A percentile compares a stretch with the other conserved stretches of the same genome.
Evolutionary conservation across 2,888 invertebrate genomes (phyloP).

Genomic region (Ryuthela nishihirai): DNA sequence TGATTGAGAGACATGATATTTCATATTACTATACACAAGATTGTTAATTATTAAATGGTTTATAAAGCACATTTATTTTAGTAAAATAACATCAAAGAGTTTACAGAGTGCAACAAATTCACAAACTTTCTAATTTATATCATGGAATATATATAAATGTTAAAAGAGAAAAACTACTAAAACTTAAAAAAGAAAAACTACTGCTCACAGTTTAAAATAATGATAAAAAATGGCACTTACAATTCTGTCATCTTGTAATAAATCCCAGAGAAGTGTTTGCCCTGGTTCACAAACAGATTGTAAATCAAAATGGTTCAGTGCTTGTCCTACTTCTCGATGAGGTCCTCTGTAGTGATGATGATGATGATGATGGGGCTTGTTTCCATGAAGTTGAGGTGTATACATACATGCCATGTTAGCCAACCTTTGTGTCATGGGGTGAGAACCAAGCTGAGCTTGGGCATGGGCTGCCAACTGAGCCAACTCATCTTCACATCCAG

Average conservation of each 20-base stretch:
- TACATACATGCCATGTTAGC: slow-evolving; percentile 51
- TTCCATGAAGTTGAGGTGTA: slow-evolving; percentile 31
- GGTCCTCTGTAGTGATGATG: slow-evolving; percentile 33
- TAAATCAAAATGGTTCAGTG: slow-evolving; percentile 43
- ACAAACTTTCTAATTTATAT: too few species aligned
- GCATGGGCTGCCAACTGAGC: slow-evolving; percentile 44
- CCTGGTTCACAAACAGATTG: slow-evolving; percentile 85
- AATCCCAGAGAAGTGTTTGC: slow-evolving; percentile 88
- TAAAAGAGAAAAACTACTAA: too few species aligned
- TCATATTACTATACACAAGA: too few species aligned
- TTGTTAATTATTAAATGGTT: too few species aligned
- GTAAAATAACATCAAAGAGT: too few species aligned
- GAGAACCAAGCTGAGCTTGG: slow-evolving; percentile 49
- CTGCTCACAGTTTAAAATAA: too few species aligned
- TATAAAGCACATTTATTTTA: too few species aligned
- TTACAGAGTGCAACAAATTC: too few species aligned
- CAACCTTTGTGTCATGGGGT: slow-evolving; percentile 51
- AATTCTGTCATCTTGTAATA: slow-evolving; percentile 85
- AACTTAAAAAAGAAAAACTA: too few species aligned
- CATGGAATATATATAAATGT: too few species aligned
- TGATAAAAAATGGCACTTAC: too few species aligned
- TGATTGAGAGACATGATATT: too few species aligned
- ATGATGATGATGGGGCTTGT: slow-evolving; percentile 23
- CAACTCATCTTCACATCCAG: slow-evolving; percentile 75
- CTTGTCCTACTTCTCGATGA: slow-evolving; percentile 12